These are phyloP conservation scores for Sterrhoptilus dennistouni DNA, from an alignment of 2,113 vertebrate species.

Conservation along the genomic window DNA sequence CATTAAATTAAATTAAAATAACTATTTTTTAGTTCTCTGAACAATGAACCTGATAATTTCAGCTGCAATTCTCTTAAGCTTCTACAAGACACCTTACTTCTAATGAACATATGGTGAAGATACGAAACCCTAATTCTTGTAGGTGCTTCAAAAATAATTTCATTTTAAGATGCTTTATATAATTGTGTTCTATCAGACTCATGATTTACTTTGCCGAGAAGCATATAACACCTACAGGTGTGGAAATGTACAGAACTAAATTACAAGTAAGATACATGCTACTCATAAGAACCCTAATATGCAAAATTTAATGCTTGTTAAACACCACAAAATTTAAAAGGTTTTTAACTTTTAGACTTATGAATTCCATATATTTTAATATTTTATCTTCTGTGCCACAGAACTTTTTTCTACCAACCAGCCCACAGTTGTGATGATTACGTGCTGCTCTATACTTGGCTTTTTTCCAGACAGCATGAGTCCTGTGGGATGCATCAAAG, in stretches of 20 bases:
- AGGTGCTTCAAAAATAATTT: background rate
- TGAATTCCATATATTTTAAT: constrained; percentile 10
- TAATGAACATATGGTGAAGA: background rate
- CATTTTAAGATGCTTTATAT: background rate
- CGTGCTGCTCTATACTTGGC: constrained; percentile 71
- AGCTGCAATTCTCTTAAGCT: background rate
- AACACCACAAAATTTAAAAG: background rate
- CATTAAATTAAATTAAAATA: background rate
- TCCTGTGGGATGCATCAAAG: constrained; percentile 79
- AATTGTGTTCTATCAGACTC: background rate
- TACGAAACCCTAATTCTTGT: background rate
- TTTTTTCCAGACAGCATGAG: constrained; percentile 80
- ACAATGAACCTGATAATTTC: background rate
- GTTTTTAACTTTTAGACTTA: background rate
- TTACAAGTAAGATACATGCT: background rate
- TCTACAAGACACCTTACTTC: background rate
- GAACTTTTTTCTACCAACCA: constrained; percentile 34
- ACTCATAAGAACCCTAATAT: background rate
- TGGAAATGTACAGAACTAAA: background rate
- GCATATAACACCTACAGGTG: background rate
- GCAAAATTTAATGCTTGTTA: background rate
- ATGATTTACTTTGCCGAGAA: background rate
- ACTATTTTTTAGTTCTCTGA: background rate
- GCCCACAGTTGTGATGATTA: constrained; percentile 44
- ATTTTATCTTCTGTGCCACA: constrained; percentile 17